phyloP scores from a whole-genome alignment of 2,797 vertebrate genomes.

The Gallinago nigripennis region DNA sequence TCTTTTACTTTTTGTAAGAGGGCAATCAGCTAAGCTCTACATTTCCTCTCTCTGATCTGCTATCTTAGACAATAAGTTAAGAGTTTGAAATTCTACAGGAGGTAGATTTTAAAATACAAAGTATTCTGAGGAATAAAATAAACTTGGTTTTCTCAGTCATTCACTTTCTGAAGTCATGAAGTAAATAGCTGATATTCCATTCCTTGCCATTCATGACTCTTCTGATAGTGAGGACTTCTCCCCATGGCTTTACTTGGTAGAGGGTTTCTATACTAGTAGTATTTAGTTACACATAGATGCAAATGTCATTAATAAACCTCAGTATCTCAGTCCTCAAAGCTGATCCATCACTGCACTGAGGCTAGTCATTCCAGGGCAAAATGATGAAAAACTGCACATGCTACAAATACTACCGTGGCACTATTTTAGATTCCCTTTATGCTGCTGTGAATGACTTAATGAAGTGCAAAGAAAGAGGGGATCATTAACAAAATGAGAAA shows the following conservation, averaged over 20 bases:
- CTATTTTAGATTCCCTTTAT: slow-evolving; percentile 32
- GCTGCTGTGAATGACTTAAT: slow-evolving; percentile 20
- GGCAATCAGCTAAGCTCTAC: not conserved
- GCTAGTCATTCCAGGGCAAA: not conserved
- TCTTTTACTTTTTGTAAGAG: not conserved
- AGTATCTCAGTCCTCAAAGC: not conserved
- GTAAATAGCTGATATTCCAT: not conserved
- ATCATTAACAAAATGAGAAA: slow-evolving; percentile 46
- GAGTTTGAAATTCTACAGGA: not conserved
- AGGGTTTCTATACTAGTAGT: not conserved
- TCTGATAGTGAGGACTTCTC: not conserved
- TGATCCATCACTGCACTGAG: not conserved
- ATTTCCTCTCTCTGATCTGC: not conserved
- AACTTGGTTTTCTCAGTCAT: not conserved
- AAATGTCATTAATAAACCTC: not conserved
- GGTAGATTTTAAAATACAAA: not conserved
- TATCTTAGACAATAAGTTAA: not conserved
- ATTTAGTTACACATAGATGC: not conserved
- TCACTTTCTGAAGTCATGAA: not conserved
- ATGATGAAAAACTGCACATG: not conserved
- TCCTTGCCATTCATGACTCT: not conserved
- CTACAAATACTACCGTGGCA: not conserved
- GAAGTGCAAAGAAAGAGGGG: slow-evolving; percentile 26
- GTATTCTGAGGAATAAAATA: not conserved
- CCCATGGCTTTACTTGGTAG: not conserved